Base-by-base conservation (phyloP, 2,797 vertebrate genomes). In the Pseudochirops cupreus region DNA sequence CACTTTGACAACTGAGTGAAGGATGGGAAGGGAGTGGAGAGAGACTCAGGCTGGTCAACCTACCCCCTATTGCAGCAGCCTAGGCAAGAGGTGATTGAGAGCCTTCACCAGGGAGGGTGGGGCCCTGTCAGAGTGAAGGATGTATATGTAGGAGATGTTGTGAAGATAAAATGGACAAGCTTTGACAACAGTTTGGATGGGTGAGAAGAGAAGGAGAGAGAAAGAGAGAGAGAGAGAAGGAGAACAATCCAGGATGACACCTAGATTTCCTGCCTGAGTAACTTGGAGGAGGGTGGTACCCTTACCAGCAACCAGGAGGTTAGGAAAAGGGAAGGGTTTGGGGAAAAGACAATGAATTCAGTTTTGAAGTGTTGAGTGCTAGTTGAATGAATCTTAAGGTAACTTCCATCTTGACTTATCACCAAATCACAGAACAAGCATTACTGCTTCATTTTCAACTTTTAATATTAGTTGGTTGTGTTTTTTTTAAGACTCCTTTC, bases 141-240 rank as follows among this genome's bases (percentile, higher is more conserved):
- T 87, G 74, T 87, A 18, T 87, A 87, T 50, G 21, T 24, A 46
- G 46, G 74, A 87, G 74, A 87, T 50, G 7, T 46, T 3, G 9
- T 33, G 74, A 87, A 87, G 39, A 87, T 46, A 26, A 87, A 26
- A 50, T 87, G 21, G 2, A 46, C 21, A 24, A 21, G 39, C 39
- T 50, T 50, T 46, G 39, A 87, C 7, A 10, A 39, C 39, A 46
- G 18, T 46, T 46, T 82, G 74, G 39, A 24, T 46, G 7, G 21
- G 21, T 0, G 6, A 16, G 7, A 1, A 7, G n/a, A 21, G 14
- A 2, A 39, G 9, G 67, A 21, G n/a, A 33, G 18, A 10, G n/a
- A 39, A 16, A 39, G 33, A 10, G 62, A 67, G 33, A 62, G 59
- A 55, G 55, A 55, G 13, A 55, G 52, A 54, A 12, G 0, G 54